A percentile compares a stretch with the other conserved stretches of the same genome.
These are phyloP conservation scores for Typhlomys cinereus DNA, from an alignment of 2,113 vertebrate species.

Conservation along the genomic window DNA sequence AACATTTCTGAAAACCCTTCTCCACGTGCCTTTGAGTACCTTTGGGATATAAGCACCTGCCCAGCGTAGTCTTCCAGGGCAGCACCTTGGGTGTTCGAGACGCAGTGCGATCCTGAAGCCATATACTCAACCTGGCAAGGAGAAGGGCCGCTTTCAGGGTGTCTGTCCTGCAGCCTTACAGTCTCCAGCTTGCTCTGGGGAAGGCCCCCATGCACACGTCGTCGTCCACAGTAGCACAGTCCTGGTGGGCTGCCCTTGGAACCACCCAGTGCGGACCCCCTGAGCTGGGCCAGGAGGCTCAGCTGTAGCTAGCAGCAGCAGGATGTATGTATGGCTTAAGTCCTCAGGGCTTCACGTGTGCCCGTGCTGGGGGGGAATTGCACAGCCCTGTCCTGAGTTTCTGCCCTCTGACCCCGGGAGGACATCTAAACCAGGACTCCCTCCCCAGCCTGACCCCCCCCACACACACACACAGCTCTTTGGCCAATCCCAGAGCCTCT, in stretches of 20 bases:
- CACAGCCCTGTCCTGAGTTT: background rate
- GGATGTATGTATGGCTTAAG: background rate
- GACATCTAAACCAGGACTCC: too few relatives aligned
- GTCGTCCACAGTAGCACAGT: too few relatives aligned
- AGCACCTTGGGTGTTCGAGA: background rate
- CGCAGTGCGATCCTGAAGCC: too few relatives aligned
- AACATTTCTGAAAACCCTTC: background rate
- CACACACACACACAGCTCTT: too few relatives aligned
- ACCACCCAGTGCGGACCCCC: background rate
- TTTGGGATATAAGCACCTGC: background rate
- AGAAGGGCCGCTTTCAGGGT: background rate
- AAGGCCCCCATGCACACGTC: background rate
- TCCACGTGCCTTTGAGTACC: background rate
- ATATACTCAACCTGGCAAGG: background rate
- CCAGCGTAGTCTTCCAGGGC: fast-evolving
- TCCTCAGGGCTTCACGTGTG: too few relatives aligned
- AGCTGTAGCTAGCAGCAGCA: background rate
- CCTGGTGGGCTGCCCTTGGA: too few relatives aligned
- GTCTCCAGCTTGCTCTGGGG: too few relatives aligned
- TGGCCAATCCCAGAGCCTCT: background rate
- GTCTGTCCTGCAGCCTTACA: background rate
- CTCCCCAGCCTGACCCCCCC: too few relatives aligned
- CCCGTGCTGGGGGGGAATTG: background rate
- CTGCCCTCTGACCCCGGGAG: background rate
- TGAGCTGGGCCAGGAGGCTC: background rate